These are phyloP conservation scores for Oreochromis spilurus DNA, from an alignment of 2,113 vertebrate species.

Conservation along the genomic window DNA sequence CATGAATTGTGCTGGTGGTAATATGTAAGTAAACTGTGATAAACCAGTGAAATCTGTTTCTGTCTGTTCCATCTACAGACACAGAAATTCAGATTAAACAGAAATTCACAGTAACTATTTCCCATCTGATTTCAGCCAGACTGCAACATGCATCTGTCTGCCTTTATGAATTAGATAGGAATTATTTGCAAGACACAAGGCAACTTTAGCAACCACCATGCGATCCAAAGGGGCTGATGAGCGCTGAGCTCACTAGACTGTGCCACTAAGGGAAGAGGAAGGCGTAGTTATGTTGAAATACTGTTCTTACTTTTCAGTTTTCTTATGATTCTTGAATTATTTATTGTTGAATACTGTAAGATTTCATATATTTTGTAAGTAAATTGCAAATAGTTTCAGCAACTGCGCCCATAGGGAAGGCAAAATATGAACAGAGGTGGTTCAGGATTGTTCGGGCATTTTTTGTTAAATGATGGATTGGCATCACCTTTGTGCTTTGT, in stretches of 20 bases:
- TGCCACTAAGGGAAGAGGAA: not conserved
- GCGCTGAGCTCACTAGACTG: not conserved
- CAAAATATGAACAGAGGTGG: not conserved
- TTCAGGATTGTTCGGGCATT: not conserved
- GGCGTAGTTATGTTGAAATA: not conserved
- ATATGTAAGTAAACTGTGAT: not conserved
- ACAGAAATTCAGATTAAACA: not conserved
- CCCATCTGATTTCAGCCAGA: not conserved
- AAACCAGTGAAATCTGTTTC: not conserved
- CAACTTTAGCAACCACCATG: not conserved
- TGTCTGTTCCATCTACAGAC: not conserved
- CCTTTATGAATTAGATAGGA: not conserved
- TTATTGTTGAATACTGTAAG: not conserved
- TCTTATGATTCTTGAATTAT: not conserved
- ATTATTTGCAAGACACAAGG: not conserved
- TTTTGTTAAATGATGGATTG: not conserved
- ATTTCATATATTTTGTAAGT: not conserved
- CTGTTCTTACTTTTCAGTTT: not conserved
- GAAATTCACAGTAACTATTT: not conserved
- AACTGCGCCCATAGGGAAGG: not conserved
- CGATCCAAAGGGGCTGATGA: not conserved
- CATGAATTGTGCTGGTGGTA: not conserved
- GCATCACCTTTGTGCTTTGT: not conserved
- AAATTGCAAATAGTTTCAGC: not conserved
- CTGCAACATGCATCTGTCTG: not conserved